A percentile compares a stretch with the other conserved stretches of the same genome.
Conservation (phyloP, 2,113 vertebrate species). For the Sorex araneus region DNA sequence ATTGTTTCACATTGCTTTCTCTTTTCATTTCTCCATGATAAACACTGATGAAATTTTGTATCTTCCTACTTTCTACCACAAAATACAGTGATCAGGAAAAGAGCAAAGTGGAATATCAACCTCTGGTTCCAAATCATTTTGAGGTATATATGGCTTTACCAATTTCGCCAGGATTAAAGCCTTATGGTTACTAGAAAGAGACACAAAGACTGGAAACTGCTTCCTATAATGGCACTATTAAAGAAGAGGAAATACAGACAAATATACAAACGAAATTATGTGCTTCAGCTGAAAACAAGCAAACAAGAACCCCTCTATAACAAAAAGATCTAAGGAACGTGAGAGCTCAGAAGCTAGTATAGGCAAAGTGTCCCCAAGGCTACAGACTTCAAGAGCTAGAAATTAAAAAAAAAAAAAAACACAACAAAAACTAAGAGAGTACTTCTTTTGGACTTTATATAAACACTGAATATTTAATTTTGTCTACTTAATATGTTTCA, state of each 20-base stretch:
- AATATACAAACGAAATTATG: neutral
- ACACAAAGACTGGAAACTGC: neutral
- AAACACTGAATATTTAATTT: conserved; percentile 27
- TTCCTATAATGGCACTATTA: neutral
- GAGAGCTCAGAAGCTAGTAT: neutral
- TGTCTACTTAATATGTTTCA: conserved; percentile 16
- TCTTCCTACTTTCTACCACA: conserved; percentile 27
- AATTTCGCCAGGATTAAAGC: conserved; percentile 39
- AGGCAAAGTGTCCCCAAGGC: too few relatives aligned
- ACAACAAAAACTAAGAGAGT: neutral
- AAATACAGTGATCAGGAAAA: conserved; percentile 17
- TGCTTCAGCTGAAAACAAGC: neutral
- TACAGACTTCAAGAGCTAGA: neutral
- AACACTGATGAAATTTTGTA: neutral
- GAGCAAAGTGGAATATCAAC: neutral
- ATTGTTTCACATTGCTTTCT: neutral
- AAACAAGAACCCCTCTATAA: neutral
- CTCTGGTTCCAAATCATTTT: conserved; percentile 19
- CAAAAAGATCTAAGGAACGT: neutral
- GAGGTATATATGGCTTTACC: neutral
- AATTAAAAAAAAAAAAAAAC: neutral
- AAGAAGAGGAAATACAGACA: neutral
- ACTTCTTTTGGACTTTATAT: conserved; percentile 24
- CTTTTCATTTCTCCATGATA: neutral
- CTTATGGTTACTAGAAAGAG: conserved; percentile 10